Conservation (phyloP, 2,113 vertebrate genomes). For the Centropus unirufus region DNA sequence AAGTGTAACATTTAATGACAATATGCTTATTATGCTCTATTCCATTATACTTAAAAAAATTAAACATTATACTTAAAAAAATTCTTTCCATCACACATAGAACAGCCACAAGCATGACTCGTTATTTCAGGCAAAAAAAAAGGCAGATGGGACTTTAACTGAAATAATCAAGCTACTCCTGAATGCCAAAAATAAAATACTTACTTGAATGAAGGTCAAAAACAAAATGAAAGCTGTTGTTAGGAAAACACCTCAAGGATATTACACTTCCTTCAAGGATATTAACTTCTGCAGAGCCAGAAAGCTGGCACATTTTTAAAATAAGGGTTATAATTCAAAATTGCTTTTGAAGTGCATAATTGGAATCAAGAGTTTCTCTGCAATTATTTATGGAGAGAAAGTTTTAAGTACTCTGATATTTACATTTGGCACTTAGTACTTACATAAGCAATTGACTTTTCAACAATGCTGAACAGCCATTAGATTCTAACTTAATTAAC, state of each 20-base stretch:
- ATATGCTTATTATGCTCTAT: background rate
- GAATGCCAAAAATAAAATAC: background rate
- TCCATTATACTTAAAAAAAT: background rate
- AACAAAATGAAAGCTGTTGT: background rate
- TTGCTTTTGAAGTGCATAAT: constrained; percentile 58
- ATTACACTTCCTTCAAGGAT: no score
- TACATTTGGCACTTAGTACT: constrained; percentile 48
- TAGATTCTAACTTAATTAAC: constrained; percentile 62
- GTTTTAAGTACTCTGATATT: constrained; percentile 60
- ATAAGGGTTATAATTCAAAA: constrained; percentile 45
- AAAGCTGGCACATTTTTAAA: constrained; percentile 5
- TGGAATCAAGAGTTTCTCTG: constrained; percentile 52
- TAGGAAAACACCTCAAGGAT: constrained; percentile 32
- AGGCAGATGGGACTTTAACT: background rate
- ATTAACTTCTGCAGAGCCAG: background rate
- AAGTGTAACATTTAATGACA: background rate
- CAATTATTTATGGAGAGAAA: constrained; percentile 64
- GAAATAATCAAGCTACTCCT: background rate
- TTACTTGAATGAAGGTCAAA: background rate
- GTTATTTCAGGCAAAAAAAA: background rate
- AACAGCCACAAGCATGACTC: background rate
- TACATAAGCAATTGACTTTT: constrained; percentile 65
- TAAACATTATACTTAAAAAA: background rate
- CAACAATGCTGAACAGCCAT: constrained; percentile 52
- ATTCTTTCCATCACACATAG: background rate